phyloP scores from a whole-genome alignment of 2,113 vertebrate species.

The Ictalurus furcatus region DNA sequence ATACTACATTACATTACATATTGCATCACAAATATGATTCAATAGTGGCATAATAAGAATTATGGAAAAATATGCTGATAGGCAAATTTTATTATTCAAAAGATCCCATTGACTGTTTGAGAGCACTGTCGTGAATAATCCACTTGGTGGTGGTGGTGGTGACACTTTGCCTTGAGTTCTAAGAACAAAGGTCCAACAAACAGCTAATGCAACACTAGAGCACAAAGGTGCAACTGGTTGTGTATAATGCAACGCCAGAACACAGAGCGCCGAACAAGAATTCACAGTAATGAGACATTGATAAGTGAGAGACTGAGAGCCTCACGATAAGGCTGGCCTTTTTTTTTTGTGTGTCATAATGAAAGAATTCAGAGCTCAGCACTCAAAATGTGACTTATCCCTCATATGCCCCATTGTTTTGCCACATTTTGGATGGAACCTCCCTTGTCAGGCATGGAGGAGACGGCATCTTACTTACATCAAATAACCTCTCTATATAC shows the following conservation, averaged over 20 bases:
- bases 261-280: constrained; percentile 49
- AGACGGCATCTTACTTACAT: constrained; percentile 99
- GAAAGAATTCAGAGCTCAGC: constrained; percentile 59
- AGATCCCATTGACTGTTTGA: constrained; percentile 60
- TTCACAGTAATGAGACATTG: constrained; percentile 51
- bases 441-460: constrained; percentile 84
- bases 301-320: constrained; percentile 43
- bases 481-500: constrained; percentile 99
- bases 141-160: constrained; percentile 68
- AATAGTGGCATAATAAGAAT: background rate
- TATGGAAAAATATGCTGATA: background rate
- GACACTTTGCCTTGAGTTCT: constrained; percentile 73
- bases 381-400: constrained; percentile 99
- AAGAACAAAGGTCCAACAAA: constrained; percentile 75
- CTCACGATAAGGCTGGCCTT: constrained; percentile 74
- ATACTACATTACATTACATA: background rate
- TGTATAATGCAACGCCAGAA: constrained; percentile 64
- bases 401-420: constrained; percentile 95
- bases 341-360: constrained; percentile 49
- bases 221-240: constrained; percentile 72
- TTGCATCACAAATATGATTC: background rate
- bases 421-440: constrained; percentile 97
- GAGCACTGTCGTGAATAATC: constrained; percentile 82
- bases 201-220: constrained; percentile 78
- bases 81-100: constrained; percentile 1